These are phyloP conservation scores for Microcaecilia unicolor DNA, from an alignment of 2,797 vertebrate genomes.

Conservation along the genomic window DNA sequence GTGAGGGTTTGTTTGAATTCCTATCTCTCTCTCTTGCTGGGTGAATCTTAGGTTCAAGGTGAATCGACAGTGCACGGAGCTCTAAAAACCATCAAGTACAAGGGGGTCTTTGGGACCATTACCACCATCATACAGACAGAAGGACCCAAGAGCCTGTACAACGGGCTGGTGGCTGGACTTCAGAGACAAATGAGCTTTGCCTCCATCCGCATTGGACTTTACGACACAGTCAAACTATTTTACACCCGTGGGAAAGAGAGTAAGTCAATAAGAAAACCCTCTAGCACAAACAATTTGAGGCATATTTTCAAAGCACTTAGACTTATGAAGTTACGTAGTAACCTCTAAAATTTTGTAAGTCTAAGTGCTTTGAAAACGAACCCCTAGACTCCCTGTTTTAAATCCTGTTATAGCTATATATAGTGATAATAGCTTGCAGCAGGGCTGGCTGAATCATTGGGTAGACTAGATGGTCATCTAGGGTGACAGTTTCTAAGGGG, in stretches of 20 bases:
- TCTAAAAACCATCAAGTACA: constrained; percentile 55
- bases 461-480: no score
- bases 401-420: no score
- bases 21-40: not conserved
- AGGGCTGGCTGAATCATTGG: no score
- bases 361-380: no score
- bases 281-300: no score
- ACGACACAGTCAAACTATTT: constrained; percentile 68
- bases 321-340: no score
- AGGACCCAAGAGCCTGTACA: constrained; percentile 67
- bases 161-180: constrained; percentile 70
- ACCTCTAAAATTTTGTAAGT: no score
- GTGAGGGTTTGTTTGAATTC: no score
- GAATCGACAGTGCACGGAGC: constrained; percentile 41
- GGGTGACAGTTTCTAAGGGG: no score
- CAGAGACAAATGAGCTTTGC: constrained; percentile 77
- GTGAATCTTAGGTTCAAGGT: constrained; percentile 67
- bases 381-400: no score
- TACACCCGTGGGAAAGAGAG: constrained; percentile 68
- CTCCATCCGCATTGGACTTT: constrained; percentile 75
- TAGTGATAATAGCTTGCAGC: no score
- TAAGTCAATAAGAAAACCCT: constrained; percentile 39
- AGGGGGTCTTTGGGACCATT: constrained; percentile 75
- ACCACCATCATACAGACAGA: constrained; percentile 71
- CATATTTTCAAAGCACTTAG: no score